These are phyloP conservation scores for Drosophila teissieri DNA, from an alignment of 1,140 invertebrate genomes.

Conservation along the genomic window DNA sequence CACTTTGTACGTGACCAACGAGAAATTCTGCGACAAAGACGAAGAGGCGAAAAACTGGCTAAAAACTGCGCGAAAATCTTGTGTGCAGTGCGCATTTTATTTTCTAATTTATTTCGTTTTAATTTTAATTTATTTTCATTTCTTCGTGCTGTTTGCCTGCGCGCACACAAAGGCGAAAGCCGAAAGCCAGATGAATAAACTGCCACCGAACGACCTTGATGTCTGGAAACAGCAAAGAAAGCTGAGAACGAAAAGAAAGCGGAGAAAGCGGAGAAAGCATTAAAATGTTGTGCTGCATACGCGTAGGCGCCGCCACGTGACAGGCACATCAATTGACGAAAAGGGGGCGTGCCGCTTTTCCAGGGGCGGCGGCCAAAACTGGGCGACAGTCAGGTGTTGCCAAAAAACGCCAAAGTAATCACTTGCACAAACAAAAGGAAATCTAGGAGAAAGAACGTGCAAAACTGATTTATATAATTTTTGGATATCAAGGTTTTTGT, in stretches of 20 bases:
- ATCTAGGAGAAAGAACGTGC: conserved; percentile 2
- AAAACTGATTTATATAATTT: neutral
- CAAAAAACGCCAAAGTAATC: conserved; percentile 5
- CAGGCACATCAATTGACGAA: conserved; percentile 41
- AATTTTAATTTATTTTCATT: conserved; percentile 75
- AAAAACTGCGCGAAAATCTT: conserved; percentile 20
- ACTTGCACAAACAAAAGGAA: conserved; percentile 9
- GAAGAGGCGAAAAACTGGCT: neutral
- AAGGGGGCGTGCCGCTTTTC: neutral
- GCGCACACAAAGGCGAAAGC: neutral
- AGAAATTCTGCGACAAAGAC: conserved; percentile 38
- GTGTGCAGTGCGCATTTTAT: conserved; percentile 39
- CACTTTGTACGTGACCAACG: conserved; percentile 60
- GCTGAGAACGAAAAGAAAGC: conserved; percentile 21
- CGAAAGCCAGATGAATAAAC: conserved; percentile 5
- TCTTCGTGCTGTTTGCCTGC: neutral
- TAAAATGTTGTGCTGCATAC: conserved; percentile 61
- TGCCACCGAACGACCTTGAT: conserved; percentile 14
- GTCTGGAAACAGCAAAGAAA: neutral
- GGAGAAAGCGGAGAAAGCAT: conserved; percentile 27
- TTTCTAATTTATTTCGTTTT: conserved; percentile 73
- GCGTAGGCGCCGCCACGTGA: conserved; percentile 55
- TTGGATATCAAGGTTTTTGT: too few relatives aligned
- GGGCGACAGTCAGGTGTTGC: conserved; percentile 24
- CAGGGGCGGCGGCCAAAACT: neutral